Conservation (phyloP, 1,140 invertebrate genomes). For the Procambarus virginalis region DNA sequence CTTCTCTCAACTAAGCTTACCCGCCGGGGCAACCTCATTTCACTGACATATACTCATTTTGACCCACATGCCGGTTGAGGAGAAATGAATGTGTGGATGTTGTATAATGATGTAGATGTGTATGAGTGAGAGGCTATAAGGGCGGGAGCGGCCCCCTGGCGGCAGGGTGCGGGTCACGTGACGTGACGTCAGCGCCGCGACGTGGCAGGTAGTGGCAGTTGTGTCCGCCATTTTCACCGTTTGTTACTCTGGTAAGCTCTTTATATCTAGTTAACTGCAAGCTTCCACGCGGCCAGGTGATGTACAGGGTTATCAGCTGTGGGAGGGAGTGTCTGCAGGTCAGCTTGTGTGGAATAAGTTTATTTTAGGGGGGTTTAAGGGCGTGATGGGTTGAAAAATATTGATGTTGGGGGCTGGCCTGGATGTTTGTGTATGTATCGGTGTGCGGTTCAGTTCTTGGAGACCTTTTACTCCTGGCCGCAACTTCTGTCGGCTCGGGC, state of each 20-base stretch:
- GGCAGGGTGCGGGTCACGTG: conserved; percentile 12
- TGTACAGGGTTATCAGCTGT: background rate
- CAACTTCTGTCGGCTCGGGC: no score
- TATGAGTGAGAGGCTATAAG: background rate
- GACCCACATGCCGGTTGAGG: no score
- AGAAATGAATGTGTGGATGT: background rate
- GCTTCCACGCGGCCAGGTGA: background rate
- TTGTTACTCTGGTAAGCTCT: conserved; percentile 1
- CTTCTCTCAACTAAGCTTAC: background rate
- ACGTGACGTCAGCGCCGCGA: conserved; percentile 32
- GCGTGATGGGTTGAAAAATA: background rate
- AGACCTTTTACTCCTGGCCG: background rate
- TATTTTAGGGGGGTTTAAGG: no score
- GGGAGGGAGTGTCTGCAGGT: background rate
- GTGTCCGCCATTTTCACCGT: conserved; percentile 30
- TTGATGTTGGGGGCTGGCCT: conserved; percentile 5
- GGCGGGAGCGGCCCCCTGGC: background rate
- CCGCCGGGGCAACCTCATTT: no score
- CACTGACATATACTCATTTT: no score
- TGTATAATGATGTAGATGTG: background rate
- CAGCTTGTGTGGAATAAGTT: background rate
- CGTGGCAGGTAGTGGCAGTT: conserved; percentile 38
- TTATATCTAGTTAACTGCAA: background rate
- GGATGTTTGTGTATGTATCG: conserved; percentile 39
- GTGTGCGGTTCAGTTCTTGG: background rate